Conservation (phyloP, 2,888 invertebrate species). For the Bembecia ichneumoniformis region DNA sequence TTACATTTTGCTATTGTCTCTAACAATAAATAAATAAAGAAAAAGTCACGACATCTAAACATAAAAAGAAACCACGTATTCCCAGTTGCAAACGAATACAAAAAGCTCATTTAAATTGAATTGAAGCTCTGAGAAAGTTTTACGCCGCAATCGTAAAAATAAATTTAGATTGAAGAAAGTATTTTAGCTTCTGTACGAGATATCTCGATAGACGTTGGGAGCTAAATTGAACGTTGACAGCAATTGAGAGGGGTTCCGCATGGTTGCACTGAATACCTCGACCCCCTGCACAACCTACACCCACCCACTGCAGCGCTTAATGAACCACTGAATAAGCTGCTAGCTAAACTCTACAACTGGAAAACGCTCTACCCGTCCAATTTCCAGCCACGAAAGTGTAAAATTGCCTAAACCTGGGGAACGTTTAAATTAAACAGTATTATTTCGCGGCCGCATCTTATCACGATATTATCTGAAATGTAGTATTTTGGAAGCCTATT, state of each 20-base stretch:
- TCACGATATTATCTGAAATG: too few relatives aligned
- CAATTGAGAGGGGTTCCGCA: constrained; percentile 19
- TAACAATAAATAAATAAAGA: too few relatives aligned
- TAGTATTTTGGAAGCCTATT: too few relatives aligned
- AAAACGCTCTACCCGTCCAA: neutral
- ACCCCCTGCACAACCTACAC: constrained; percentile 4
- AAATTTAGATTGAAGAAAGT: neutral
- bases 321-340: neutral
- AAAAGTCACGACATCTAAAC: too few relatives aligned
- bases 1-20: too few relatives aligned
- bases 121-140: constrained; percentile 1
- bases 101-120: constrained; percentile 1
- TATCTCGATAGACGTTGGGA: constrained; percentile 15
- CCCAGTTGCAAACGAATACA: too few relatives aligned
- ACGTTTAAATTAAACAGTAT: too few relatives aligned
- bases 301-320: neutral
- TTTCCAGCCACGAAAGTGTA: neutral
- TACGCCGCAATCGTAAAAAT: constrained; percentile 1
- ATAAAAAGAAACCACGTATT: too few relatives aligned
- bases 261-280: constrained; percentile 12
- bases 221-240: constrained; percentile 31
- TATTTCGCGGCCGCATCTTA: too few relatives aligned
- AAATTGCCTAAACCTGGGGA: too few relatives aligned
- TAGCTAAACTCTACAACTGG: neutral
- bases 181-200: neutral